Conservation (phyloP, 37 sponge, comb jelly and placozoan species). For the Ephydatia muelleri region DNA sequence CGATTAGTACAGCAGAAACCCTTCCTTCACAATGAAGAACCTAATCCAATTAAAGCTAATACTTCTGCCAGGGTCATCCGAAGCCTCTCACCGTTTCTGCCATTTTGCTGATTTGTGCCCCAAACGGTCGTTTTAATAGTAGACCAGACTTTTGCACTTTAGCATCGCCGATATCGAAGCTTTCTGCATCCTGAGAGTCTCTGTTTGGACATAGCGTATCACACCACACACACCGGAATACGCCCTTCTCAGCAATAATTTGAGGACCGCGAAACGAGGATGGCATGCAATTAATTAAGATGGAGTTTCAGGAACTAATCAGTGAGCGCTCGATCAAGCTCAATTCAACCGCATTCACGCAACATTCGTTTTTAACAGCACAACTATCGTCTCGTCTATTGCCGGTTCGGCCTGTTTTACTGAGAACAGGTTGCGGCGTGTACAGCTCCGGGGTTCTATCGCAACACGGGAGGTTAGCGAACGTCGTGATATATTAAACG, state of each 20-base stretch:
- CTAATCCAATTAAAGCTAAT: too few relatives aligned
- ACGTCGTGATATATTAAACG: not conserved
- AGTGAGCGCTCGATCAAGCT: not conserved
- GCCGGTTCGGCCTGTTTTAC: constrained; percentile 33
- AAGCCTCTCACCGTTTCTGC: constrained; percentile 80
- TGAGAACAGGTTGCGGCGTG: constrained; percentile 25
- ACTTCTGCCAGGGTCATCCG: not conserved
- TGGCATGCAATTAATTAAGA: not conserved
- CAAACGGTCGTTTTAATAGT: constrained; percentile 82
- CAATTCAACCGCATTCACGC: not conserved
- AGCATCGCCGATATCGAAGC: constrained; percentile 59
- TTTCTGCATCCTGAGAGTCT: constrained; percentile 3
- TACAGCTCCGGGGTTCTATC: constrained; percentile 10
- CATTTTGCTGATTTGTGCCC: constrained; percentile 62
- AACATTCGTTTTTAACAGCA: not conserved
- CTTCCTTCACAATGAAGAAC: constrained; percentile 96
- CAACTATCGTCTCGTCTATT: constrained; percentile 14
- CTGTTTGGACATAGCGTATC: not conserved
- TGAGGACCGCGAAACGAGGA: not conserved
- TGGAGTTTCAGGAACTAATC: not conserved
- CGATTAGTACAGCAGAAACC: constrained; percentile 95
- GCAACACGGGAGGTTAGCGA: not conserved
- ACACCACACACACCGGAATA: not conserved
- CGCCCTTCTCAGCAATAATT: not conserved
- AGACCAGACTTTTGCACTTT: constrained; percentile 87